These are phyloP conservation scores for Hemiscyllium ocellatum DNA, from an alignment of 2,113 vertebrate species.

Conservation along the genomic window DNA sequence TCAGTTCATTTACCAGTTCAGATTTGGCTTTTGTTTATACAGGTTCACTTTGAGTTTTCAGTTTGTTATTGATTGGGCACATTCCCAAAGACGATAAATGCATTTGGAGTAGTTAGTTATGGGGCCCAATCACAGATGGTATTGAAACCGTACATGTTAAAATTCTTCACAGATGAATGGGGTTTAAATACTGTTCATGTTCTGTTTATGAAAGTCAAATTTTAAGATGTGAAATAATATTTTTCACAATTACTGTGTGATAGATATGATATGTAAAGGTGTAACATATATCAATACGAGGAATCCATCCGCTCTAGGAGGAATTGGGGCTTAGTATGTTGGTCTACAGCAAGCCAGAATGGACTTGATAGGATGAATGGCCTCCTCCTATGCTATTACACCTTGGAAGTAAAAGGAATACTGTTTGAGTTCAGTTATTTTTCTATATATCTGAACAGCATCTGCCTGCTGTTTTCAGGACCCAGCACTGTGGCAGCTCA, in stretches of 20 bases:
- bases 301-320: neutral
- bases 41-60: neutral
- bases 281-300: neutral
- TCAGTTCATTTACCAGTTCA: neutral
- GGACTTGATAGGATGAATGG: neutral
- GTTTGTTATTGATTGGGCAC: neutral
- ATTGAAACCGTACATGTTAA: neutral
- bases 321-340: neutral
- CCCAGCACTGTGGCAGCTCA: neutral
- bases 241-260: neutral
- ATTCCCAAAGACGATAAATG: neutral
- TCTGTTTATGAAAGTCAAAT: neutral
- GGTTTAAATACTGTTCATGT: neutral
- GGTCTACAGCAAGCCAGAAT: neutral
- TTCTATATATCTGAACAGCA: neutral
- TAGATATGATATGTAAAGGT: neutral
- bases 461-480: neutral
- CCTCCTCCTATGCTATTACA: neutral
- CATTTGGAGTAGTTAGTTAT: neutral
- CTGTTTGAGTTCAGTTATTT: neutral
- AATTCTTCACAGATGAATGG: neutral
- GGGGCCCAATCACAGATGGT: neutral
- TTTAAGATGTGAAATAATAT: neutral
- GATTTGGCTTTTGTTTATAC: neutral
- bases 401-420: neutral